phyloP scores from a whole-genome alignment of 1,140 invertebrate genomes.

The Ceratina calcarata region DNA sequence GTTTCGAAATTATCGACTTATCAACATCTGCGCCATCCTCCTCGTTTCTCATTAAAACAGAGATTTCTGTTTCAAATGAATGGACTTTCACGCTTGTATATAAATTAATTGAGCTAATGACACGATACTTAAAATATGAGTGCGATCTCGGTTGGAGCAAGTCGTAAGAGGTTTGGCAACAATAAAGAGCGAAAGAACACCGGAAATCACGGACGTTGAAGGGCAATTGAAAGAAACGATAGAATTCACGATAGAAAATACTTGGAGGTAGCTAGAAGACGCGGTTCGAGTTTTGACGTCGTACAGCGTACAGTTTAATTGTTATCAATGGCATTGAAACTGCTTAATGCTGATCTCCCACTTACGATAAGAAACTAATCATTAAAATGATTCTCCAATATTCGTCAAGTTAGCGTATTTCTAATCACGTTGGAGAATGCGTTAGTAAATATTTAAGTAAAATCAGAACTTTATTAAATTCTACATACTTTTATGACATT shows the following conservation, averaged over 20 bases:
- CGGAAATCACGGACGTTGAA: constrained; percentile 54
- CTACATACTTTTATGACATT: too few species aligned
- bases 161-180: constrained; percentile 39
- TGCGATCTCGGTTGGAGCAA: neutral
- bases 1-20: neutral
- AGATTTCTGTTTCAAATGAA: too few species aligned
- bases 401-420: too few species aligned
- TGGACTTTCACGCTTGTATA: too few species aligned
- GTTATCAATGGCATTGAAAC: constrained; percentile 19
- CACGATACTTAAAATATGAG: too few species aligned
- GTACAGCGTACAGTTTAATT: neutral
- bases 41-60: too few species aligned
- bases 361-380: constrained; percentile 7
- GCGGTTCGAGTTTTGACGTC: neutral
- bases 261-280: neutral
- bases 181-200: constrained; percentile 30
- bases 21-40: too few species aligned
- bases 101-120: too few species aligned
- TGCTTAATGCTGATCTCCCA: neutral
- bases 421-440: too few species aligned
- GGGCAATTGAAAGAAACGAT: neutral
- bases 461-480: too few species aligned
- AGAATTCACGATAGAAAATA: neutral
- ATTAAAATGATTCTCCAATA: too few species aligned
- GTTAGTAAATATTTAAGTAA: too few species aligned